A percentile compares a stretch with the other conserved stretches of the same genome.
Evolutionary conservation across 2,113 vertebrate species (phyloP).

Genomic region (Perognathus longimembris): DNA sequence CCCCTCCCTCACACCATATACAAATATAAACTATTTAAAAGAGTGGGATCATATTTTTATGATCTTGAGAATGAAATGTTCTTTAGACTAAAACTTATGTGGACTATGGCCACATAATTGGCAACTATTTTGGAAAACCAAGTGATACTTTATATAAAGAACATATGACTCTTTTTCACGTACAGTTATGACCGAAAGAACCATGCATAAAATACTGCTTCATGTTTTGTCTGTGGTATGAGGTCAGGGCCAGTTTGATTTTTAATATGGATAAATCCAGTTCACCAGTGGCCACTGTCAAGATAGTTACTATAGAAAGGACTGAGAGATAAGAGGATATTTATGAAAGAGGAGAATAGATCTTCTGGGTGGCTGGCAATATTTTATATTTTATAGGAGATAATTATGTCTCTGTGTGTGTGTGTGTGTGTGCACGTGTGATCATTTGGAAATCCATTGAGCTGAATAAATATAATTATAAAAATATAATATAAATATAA

Average conservation of each 20-base stretch:
- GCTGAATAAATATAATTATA: background rate
- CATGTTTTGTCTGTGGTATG: background rate
- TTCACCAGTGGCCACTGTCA: background rate
- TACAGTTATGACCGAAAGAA: background rate
- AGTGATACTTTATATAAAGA: background rate
- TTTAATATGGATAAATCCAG: background rate
- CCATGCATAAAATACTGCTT: background rate
- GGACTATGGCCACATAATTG: background rate
- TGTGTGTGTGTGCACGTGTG: too few relatives aligned
- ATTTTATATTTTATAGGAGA: background rate
- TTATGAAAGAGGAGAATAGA: background rate
- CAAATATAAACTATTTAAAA: background rate
- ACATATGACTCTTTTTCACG: background rate
- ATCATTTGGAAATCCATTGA: background rate
- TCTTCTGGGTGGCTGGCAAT: background rate
- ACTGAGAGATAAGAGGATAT: background rate
- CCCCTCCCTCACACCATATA: background rate
- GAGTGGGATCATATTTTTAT: background rate
- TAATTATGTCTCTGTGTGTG: too few relatives aligned
- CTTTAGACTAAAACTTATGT: background rate
- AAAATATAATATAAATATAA: too few relatives aligned
- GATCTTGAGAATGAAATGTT: background rate
- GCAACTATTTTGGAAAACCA: background rate
- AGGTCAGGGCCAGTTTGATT: background rate
- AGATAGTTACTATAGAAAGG: background rate